Evolutionary conservation across 2,888 invertebrate genomes (phyloP).

Genomic region (Yponomeuta evonymella): DNA sequence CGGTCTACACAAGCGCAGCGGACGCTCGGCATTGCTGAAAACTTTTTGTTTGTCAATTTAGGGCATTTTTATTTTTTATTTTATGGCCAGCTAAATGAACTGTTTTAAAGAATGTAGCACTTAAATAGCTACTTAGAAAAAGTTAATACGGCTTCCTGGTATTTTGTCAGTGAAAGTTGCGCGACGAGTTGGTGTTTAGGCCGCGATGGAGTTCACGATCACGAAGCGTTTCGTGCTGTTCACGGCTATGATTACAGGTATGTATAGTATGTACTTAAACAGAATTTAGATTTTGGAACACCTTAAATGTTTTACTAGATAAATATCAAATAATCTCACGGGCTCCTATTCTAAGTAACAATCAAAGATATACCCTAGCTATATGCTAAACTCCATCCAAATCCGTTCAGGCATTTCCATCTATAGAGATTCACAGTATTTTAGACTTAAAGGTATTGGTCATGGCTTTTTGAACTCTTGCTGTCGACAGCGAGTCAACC

Average conservation of each 20-base stretch:
- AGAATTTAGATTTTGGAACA: too few relatives aligned
- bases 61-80: neutral
- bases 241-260: slow-evolving; percentile 4
- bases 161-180: neutral
- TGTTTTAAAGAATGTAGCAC: neutral
- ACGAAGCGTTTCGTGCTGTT: slow-evolving; percentile 5
- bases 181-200: neutral
- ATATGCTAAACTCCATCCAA: too few relatives aligned
- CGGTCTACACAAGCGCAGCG: neutral
- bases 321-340: too few relatives aligned
- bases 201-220: neutral
- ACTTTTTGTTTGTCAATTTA: neutral
- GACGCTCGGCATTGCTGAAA: neutral
- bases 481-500: too few relatives aligned
- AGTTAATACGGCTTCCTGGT: neutral
- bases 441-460: too few relatives aligned
- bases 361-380: too few relatives aligned
- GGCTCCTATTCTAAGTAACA: too few relatives aligned
- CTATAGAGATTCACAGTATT: too few relatives aligned
- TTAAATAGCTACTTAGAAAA: neutral
- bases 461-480: too few relatives aligned
- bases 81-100: neutral
- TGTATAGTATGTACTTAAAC: too few relatives aligned
- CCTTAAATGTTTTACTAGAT: too few relatives aligned
- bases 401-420: too few relatives aligned